Percentiles rank a stretch among this genome's conserved stretches.
phyloP scores from a whole-genome alignment of 64 coral and sea anemone species.

The Exaiptasia diaphana region DNA sequence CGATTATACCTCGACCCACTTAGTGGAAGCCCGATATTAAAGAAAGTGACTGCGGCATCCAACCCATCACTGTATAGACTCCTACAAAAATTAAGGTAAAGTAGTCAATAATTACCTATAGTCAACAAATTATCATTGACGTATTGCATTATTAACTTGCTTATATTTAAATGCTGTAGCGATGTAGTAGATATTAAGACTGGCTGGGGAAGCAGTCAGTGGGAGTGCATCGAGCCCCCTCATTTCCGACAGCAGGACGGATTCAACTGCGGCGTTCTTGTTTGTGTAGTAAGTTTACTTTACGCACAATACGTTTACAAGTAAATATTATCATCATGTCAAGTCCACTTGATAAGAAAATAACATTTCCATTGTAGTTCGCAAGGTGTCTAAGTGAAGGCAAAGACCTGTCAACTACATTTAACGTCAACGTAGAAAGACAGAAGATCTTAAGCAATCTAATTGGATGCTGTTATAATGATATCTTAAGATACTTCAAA shows the following conservation, averaged over 20 bases:
- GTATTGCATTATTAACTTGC: neutral
- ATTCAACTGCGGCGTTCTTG: constrained; percentile 46
- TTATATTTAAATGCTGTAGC: neutral
- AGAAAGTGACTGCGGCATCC: neutral
- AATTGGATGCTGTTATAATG: constrained; percentile 51
- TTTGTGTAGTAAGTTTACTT: constrained; percentile 41
- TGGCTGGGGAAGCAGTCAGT: constrained; percentile 2
- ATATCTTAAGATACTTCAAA: constrained; percentile 26
- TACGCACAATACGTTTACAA: neutral
- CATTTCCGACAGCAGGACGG: constrained; percentile 52
- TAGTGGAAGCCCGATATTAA: neutral
- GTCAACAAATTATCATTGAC: neutral
- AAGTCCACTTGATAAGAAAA: neutral
- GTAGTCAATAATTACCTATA: neutral
- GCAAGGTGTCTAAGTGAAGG: constrained; percentile 24
- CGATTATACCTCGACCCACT: neutral
- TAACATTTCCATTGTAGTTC: constrained; percentile 20
- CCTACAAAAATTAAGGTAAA: constrained; percentile 9
- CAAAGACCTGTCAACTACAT: neutral
- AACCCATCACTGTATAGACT: neutral
- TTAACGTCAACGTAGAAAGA: constrained; percentile 18
- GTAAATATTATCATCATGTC: neutral
- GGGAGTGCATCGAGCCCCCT: constrained; percentile 39
- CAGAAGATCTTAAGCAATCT: neutral
- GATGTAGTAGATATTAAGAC: constrained; percentile 47